Evolutionary conservation across 2,797 vertebrate species (phyloP).

Genomic region (Thalassophryne amazonica): DNA sequence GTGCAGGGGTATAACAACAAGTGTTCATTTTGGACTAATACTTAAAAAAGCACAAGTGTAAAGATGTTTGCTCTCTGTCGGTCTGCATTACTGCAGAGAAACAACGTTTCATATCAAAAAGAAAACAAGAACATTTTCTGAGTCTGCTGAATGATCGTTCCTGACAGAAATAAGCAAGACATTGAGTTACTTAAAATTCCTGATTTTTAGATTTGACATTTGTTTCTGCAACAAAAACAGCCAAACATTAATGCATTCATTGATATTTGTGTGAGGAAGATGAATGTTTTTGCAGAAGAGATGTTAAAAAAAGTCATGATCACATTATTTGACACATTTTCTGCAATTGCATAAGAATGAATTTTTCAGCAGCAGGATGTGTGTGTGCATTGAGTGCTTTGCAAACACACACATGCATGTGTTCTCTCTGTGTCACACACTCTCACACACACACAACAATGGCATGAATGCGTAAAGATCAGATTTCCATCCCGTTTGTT

Average conservation of each 20-base stretch:
- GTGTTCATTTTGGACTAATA: no score
- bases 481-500: slow-evolving; percentile 82
- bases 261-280: not conserved
- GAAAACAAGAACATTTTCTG: slow-evolving; percentile 49
- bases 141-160: slow-evolving; percentile 9
- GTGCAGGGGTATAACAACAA: no score
- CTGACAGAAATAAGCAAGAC: no score
- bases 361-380: slow-evolving; percentile 27
- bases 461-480: slow-evolving; percentile 75
- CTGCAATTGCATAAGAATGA: slow-evolving; percentile 29
- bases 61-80: slow-evolving; percentile 23
- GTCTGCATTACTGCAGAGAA: slow-evolving; percentile 1
- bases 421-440: no score
- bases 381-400: slow-evolving; percentile 50
- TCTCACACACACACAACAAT: slow-evolving; percentile 63
- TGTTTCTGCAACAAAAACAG: no score
- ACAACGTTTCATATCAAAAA: slow-evolving; percentile 32
- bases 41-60: not conserved
- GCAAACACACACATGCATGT: slow-evolving; percentile 29
- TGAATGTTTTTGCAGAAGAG: not conserved
- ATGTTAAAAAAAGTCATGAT: slow-evolving; percentile 1
- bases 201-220: no score
- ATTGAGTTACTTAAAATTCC: no score
- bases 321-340: no score
- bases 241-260: no score